Evolutionary conservation across 2,113 vertebrate genomes (phyloP).

Genomic region (Chionodraco myersi): DNA sequence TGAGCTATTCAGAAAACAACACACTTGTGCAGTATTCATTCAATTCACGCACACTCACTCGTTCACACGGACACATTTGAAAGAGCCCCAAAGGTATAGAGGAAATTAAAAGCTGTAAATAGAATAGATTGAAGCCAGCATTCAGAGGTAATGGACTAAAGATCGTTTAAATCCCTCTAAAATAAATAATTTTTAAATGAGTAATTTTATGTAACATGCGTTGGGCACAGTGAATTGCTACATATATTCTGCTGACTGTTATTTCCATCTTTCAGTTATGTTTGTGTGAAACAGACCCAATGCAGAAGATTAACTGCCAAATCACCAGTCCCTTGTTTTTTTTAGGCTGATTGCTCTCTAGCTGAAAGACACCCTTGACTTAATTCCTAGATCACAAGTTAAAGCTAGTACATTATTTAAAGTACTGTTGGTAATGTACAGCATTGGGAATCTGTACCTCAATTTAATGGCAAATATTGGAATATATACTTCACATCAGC

Average conservation of each 20-base stretch:
- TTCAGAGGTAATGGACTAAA: neutral
- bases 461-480: too few species aligned
- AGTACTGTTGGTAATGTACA: neutral
- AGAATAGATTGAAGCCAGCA: neutral
- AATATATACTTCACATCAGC: neutral
- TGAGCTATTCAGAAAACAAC: slow-evolving; percentile 34
- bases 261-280: neutral
- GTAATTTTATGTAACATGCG: neutral
- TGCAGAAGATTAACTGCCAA: too few species aligned
- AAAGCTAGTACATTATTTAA: neutral
- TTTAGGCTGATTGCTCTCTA: neutral
- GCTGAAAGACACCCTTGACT: neutral
- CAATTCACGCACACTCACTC: neutral
- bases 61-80: neutral
- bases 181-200: neutral
- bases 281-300: neutral
- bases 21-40: neutral
- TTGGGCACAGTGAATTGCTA: neutral
- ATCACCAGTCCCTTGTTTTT: neutral
- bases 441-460: neutral
- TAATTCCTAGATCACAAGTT: neutral
- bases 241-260: neutral
- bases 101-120: neutral
- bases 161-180: neutral
- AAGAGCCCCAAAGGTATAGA: neutral